Percentiles rank a stretch among this genome's conserved stretches.
phyloP scores from a whole-genome alignment of 2,113 vertebrate species.

The Platichthys flesus region DNA sequence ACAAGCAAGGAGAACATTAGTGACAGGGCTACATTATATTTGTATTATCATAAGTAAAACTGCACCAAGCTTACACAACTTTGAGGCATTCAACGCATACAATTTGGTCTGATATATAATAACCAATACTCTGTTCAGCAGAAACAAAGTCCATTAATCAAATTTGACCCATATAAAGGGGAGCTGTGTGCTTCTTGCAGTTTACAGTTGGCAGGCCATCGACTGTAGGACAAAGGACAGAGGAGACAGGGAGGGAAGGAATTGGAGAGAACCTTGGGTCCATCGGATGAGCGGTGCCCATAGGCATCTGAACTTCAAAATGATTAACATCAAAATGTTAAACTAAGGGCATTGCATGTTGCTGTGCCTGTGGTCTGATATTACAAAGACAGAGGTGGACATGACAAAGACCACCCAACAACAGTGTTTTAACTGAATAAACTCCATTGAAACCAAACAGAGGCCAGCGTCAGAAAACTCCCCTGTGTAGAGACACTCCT shows the following conservation, averaged over 20 bases:
- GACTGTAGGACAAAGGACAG: neutral
- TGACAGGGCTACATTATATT: too few species aligned
- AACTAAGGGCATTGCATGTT: neutral
- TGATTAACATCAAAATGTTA: constrained; percentile 48
- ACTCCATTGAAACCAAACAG: neutral
- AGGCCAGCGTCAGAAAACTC: neutral
- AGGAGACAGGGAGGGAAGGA: neutral
- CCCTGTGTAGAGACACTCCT: neutral
- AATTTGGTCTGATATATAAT: too few species aligned
- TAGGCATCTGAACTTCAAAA: constrained; percentile 34
- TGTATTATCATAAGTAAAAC: too few species aligned
- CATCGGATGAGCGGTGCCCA: constrained; percentile 8
- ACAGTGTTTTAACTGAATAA: too few species aligned
- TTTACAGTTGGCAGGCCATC: neutral
- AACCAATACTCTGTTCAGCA: too few species aligned
- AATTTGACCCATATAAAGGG: neutral
- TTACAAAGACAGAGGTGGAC: constrained; percentile 4
- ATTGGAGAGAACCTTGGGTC: constrained; percentile 21
- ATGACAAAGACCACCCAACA: neutral
- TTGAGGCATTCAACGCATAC: too few species aligned
- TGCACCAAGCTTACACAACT: too few species aligned
- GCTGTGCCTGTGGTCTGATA: constrained; percentile 4
- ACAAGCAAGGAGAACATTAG: too few species aligned
- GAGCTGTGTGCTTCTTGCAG: neutral
- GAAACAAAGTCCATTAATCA: neutral